Evolutionary conservation across 2,888 invertebrate species (phyloP), one percentile per base, ranked within the genome.

Genomic region (Torymus auratus): DNA sequence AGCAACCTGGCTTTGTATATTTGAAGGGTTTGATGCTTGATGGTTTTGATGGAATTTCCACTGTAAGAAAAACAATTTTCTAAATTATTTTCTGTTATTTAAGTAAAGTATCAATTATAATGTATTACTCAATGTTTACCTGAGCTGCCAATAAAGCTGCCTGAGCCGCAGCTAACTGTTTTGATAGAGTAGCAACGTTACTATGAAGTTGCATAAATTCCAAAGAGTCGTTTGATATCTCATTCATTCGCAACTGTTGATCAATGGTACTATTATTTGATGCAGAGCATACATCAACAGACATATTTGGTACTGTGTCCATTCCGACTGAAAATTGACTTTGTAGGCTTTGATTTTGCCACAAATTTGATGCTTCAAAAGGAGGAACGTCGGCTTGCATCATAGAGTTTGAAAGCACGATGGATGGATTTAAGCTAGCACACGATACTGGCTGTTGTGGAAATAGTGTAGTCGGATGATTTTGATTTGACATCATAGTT

Each of bases 81-180:
- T 7, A 41, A 41, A 41, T 41, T 41, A 41, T 7, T 7, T 41
- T 41, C 41, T 41, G 7, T 41, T 41, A 1, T 41, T 41, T 1
- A 41, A 41, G 15, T n/a, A 53, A 20, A 55, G 41, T 64, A 64
- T 60, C 5, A 60, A 72, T 55, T 14, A 20, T 55, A 14, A 23
- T 23, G 23, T 70, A 28, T 12, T 15, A 56, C 56, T 60, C 20
- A 13, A 61, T 17, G 41, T 50, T 41, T 79, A 79, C 79, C 62
- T 79, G 69, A 4, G 79, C 74, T 12, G 58, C 75, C 13, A 80
- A n/a, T 61, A 80, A 67, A 13, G 58, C 52, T 11, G 80, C 80
- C 52, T 80, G 75, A 17, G 80, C 80, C 11, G 55, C 10, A 12
- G 71, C 71, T 12, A 80, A 55, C 50, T 76, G 17, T 2, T 80